Evolutionary conservation across 2,797 vertebrate species (phyloP).

Genomic region (Peromyscus melanophrys): DNA sequence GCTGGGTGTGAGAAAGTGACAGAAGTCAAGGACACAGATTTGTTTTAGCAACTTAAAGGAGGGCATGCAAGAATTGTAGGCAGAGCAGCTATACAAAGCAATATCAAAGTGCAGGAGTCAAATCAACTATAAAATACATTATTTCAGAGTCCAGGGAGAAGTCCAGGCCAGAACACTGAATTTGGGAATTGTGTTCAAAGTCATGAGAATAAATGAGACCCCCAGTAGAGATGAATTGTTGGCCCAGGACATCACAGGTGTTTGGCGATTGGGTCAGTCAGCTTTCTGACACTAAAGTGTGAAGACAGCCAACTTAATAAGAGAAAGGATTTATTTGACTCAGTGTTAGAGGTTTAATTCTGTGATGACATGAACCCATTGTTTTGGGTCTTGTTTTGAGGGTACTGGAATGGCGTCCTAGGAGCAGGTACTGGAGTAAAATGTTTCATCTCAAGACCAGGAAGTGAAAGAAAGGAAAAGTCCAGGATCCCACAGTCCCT

Average conservation of each 20-base stretch:
- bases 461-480: not conserved
- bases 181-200: not conserved
- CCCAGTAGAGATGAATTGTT: not conserved
- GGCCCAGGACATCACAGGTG: not conserved
- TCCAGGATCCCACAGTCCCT: not conserved
- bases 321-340: not conserved
- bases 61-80: not conserved
- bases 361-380: not conserved
- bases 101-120: not conserved
- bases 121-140: not conserved
- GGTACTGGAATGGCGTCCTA: not conserved
- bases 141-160: not conserved
- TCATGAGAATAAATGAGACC: not conserved
- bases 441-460: not conserved
- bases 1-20: not conserved
- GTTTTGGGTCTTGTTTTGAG: not conserved
- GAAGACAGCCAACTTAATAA: not conserved
- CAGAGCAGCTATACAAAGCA: not conserved
- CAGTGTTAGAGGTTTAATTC: not conserved
- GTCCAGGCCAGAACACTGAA: not conserved
- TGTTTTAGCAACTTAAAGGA: not conserved
- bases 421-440: not conserved
- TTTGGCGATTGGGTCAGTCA: not conserved
- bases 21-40: not conserved
- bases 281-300: not conserved